These are phyloP conservation scores for Sycophila texana DNA, from an alignment of 2,888 invertebrate species.

Conservation along the genomic window DNA sequence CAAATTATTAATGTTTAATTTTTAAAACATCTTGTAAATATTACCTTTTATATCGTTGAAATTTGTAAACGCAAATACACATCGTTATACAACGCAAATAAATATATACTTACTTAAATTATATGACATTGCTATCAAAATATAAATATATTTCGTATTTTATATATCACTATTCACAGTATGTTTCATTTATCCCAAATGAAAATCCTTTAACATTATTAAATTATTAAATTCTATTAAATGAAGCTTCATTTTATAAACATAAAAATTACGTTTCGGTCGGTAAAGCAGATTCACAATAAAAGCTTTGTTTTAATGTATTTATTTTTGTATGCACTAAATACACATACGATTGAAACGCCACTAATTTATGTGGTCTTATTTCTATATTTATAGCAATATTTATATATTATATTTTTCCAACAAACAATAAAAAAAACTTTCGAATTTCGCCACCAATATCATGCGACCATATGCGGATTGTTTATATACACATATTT, in stretches of 20 bases:
- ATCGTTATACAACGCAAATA: constrained; percentile 62
- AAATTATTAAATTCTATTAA: background rate
- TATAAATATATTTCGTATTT: constrained; percentile 74
- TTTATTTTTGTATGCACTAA: too few species aligned
- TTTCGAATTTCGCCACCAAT: too few species aligned
- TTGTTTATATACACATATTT: too few species aligned
- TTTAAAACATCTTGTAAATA: constrained; percentile 62
- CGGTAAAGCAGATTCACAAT: too few species aligned
- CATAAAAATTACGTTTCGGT: too few species aligned
- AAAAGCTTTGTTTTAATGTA: too few species aligned
- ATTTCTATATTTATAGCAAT: too few species aligned
- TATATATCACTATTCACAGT: constrained; percentile 62
- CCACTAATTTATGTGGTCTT: too few species aligned
- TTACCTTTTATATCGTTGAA: constrained; percentile 69
- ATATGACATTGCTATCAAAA: constrained; percentile 70
- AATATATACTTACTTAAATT: constrained; percentile 73
- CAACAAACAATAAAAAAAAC: too few species aligned
- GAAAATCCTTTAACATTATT: background rate
- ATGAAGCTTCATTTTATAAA: background rate
- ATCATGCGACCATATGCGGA: too few species aligned
- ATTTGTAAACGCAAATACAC: constrained; percentile 62
- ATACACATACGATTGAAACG: too few species aligned
- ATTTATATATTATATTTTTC: too few species aligned
- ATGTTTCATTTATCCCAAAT: constrained; percentile 26
- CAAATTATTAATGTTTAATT: constrained; percentile 56